Percentiles rank a stretch among this genome's conserved stretches.
These are phyloP conservation scores for Antechinus flavipes DNA, from an alignment of 2,113 vertebrate species.

Conservation along the genomic window DNA sequence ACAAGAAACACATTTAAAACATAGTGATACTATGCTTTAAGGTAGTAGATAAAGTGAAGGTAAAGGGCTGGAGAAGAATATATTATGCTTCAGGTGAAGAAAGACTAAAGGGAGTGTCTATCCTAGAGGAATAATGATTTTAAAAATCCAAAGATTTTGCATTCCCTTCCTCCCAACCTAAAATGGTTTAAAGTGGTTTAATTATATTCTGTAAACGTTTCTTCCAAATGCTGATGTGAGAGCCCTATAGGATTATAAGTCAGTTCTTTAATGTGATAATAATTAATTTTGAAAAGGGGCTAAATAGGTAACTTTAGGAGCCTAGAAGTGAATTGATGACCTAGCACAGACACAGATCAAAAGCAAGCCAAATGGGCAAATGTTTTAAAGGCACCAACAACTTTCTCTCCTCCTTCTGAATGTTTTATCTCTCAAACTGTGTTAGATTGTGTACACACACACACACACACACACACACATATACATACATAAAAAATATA, in stretches of 20 bases:
- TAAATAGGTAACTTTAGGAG: constrained; percentile 37
- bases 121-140: constrained; percentile 45
- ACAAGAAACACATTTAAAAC: no score
- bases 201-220: constrained; percentile 41
- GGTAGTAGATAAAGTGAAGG: no score
- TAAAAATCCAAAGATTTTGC: constrained; percentile 30
- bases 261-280: constrained; percentile 37
- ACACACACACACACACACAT: no score
- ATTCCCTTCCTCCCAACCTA: not conserved
- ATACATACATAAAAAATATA: no score
- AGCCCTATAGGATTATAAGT: not conserved
- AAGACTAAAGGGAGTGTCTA: constrained; percentile 43
- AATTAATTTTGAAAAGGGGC: constrained; percentile 58
- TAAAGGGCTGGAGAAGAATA: no score
- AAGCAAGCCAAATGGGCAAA: not conserved
- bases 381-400: not conserved
- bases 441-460: not conserved
- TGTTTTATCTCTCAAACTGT: not conserved
- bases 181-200: constrained; percentile 38
- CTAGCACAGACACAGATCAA: constrained; percentile 2
- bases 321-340: constrained; percentile 30
- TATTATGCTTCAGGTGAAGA: no score
- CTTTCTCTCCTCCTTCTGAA: not conserved
- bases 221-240: constrained; percentile 41
- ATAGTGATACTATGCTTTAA: no score